Percentiles rank a stretch among this genome's conserved stretches.
Conservation (phyloP, 2,888 invertebrate species). For the Platycheirus rosarum region DNA sequence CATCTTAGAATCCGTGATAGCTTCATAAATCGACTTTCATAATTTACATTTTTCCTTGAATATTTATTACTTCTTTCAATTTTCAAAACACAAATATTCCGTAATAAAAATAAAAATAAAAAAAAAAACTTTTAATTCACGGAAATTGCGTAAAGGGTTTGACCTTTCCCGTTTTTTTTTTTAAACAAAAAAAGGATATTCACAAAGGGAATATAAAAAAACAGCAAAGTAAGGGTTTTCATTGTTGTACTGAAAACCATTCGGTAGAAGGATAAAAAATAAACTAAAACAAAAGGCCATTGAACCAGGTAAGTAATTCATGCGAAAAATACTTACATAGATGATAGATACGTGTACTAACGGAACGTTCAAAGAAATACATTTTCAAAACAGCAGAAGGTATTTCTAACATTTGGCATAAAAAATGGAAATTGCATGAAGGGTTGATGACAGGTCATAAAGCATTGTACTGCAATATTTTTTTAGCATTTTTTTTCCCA, state of each 20-base stretch:
- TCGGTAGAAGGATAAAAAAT: slow-evolving; percentile 1
- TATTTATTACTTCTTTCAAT: too few relatives aligned
- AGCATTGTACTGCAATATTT: not conserved
- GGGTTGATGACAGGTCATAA: slow-evolving; percentile 31
- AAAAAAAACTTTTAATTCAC: too few relatives aligned
- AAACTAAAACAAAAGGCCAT: slow-evolving; percentile 16
- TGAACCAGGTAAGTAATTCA: slow-evolving; percentile 56
- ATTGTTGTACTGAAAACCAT: too few relatives aligned
- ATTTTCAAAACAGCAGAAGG: slow-evolving; percentile 10
- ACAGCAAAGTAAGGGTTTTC: slow-evolving; percentile 4
- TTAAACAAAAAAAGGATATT: slow-evolving; percentile 10
- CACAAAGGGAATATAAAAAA: slow-evolving; percentile 2
- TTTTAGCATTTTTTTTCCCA: not conserved
- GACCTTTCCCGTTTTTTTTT: not conserved
- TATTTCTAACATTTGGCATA: not conserved
- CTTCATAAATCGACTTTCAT: too few relatives aligned
- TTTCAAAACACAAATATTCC: too few relatives aligned
- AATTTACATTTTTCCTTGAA: too few relatives aligned
- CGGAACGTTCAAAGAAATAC: slow-evolving; percentile 14
- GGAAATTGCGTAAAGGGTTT: slow-evolving; percentile 59
- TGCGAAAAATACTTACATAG: slow-evolving; percentile 49
- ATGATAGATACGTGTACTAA: slow-evolving; percentile 45
- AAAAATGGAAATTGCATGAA: slow-evolving; percentile 38
- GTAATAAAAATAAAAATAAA: too few relatives aligned
- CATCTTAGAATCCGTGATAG: too few relatives aligned